These are phyloP conservation scores for Aphidoletes aphidimyza DNA, from an alignment of 2,888 invertebrate species.

Conservation along the genomic window DNA sequence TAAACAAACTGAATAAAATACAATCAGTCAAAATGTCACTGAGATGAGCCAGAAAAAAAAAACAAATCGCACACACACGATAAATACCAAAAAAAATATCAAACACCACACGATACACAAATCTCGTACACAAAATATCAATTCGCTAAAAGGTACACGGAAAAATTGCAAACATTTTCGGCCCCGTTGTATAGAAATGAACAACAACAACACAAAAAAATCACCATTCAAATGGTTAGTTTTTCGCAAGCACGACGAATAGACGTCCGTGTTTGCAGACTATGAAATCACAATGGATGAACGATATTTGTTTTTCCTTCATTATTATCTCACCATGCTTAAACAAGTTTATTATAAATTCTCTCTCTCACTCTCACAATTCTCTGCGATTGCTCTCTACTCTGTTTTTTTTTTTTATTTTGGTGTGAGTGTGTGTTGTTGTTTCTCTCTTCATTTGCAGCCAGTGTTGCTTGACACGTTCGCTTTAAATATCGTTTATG, in stretches of 20 bases:
- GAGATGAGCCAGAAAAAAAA: not conserved
- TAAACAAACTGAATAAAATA: not conserved
- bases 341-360: constrained; percentile 18
- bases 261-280: constrained; percentile 53
- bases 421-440: not conserved
- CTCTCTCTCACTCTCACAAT: not conserved
- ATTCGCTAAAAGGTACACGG: not conserved
- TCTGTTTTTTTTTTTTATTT: not conserved
- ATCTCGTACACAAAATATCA: not conserved
- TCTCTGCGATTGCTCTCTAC: not conserved
- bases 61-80: not conserved
- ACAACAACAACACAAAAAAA: not conserved
- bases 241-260: constrained; percentile 35
- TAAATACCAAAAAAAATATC: not conserved
- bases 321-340: constrained; percentile 50
- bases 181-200: not conserved
- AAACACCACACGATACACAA: too few relatives aligned
- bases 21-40: constrained; percentile 10
- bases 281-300: constrained; percentile 54
- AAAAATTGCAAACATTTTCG: constrained; percentile 42
- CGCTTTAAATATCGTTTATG: not conserved
- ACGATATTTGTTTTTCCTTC: constrained; percentile 53
- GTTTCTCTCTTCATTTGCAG: not conserved
- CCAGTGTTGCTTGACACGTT: constrained; percentile 4
- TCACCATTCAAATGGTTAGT: not conserved